Base-by-base conservation (phyloP, 2,797 vertebrate genomes). In the Graptemys geographica region DNA sequence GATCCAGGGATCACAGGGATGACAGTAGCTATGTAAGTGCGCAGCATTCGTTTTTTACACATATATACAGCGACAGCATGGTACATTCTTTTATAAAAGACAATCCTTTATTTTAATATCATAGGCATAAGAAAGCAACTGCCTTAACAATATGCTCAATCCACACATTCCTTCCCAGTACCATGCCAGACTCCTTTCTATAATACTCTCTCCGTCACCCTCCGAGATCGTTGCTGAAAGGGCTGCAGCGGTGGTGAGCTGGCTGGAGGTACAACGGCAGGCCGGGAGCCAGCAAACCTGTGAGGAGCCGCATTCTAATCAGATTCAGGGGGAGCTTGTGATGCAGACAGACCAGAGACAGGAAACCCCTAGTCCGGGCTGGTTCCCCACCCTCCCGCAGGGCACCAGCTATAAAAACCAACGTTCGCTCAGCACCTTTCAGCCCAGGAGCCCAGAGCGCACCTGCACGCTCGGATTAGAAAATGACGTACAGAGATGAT, bases 131-230 rank as follows among this genome's bases (percentile, higher is more conserved):
- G 55, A 83, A 57, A 83, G 37, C 11, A 37, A 41, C 83, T 80
- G 47, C 37, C 55, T 78, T 44, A 80, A 81, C 11, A 69, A 53
- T 9, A 52, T 56, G n/a, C 65, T 81, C 44, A 31, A 8, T 3
- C 0, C 1, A 53, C 0, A 0, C 4, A 5, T 4, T 5, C n/a
- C 44, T 33, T 78, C 56, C 25, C 11, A 27, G 78, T 33, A 62
- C 37, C 3, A 3, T 41, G 18, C 11, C 41, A 23, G 81, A 85
- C 65, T 79, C 59, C 87, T 44, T 76, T n/a, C 85, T 81, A 28
- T 28, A 44, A 44, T 37, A 55, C 1, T 2, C 8, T 80, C 57
- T 53, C 47, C 49, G 9, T 4, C 28, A 3, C 13, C 49, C 47
- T 16, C 3, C 4, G 31, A 78, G 72, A 81, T 31, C 3, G 0